Base-by-base conservation (phyloP, 64 coral and sea anemone species). In the Porites lutea region DNA sequence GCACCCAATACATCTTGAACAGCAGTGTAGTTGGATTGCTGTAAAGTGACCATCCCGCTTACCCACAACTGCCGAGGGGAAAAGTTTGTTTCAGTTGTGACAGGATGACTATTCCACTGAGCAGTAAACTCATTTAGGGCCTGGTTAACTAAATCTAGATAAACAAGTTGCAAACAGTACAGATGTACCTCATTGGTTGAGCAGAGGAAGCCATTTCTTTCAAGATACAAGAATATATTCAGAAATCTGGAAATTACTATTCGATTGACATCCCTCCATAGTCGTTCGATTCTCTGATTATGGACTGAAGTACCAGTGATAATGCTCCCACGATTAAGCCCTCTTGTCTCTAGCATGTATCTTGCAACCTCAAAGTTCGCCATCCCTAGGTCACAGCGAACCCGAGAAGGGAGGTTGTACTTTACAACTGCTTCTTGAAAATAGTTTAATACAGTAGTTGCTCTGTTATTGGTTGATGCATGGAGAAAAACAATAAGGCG, bases 251-350 rank as follows among this genome's bases (percentile, higher is more conserved):
- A 65, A 79, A 78, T 73, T 62, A 78, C 45, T 7, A 55, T 55
- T 55, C 53, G 5, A 11, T 55, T 55, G 5, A 55, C 53, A 55
- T 55, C 53, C 10, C 53, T 55, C 53, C 53, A 55, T 7, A 55
- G 53, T 22, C 79, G 19, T 53, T 91, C 89, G 3, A 91, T 83
- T 14, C 68, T 5, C n/a, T 83, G 79, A 50, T 85, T 92, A 46
- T 92, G 79, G 15, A 90, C 79, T 59, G 79, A 92, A 43, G 68
- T 84, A 4, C 90, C 79, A 19, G 90, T 92, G 48, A 92, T 92
- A 14, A 92, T 92, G 59, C 90, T 76, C 13, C 90, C 90, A 13
- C 90, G 73, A 59, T 92, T 92, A 46, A 75, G 27, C 14, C 79
- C 90, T 64, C 79, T 59, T 75, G 48, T 49, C 76, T 74, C 65